Base-by-base conservation (phyloP, 2,888 invertebrate genomes). In the Oxytorus armatus region DNA sequence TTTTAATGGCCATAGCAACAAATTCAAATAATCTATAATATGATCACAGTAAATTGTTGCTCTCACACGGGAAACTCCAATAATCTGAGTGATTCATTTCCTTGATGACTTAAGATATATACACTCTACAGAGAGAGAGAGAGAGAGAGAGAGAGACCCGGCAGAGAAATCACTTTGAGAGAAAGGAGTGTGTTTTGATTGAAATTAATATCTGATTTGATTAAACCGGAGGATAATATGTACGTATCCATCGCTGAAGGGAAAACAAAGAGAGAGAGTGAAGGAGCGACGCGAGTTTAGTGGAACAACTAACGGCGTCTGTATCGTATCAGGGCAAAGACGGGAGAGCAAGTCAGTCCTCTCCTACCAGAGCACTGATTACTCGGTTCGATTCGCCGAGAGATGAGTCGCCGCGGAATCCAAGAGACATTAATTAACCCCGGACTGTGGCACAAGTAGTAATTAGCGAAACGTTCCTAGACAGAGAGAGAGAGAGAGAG, bases 391-490 rank as follows among this genome's bases (percentile, higher is more conserved):
- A 81, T 81, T 72, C 53, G 36, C 65, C 29, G 65, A 59, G 81
- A 77, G 74, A 81, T 74, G 81, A 77, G 63, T 74, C 77, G 70
- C 69, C 44, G 69, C 77, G 36, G 70, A 63, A 81, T 81, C 63
- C 70, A 53, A 73, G 69, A 77, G 80, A 77, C 81, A 81, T 81
- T 81, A 81, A 81, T 81, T 81, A 81, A 78, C 75, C 79, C 75
- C 33, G 68, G 66, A 65, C 77, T 61, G 65, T 75, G 63, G 68
- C 63, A 77, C 74, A 76, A 82, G 82, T 80, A 77, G 79, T 79
- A 79, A 82, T 82, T 82, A 83, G 82, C 65, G 75, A 79, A 83
- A 75, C 74, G 72, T 53, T 65, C 68, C 25, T n/a, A 23, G 36
- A 25, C 55, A 59, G n/a, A 29, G 63, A 44, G 5, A 39, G 29